These are phyloP conservation scores for Thysanoteuthis rhombus DNA, from an alignment of 2,888 invertebrate species.

Conservation along the genomic window DNA sequence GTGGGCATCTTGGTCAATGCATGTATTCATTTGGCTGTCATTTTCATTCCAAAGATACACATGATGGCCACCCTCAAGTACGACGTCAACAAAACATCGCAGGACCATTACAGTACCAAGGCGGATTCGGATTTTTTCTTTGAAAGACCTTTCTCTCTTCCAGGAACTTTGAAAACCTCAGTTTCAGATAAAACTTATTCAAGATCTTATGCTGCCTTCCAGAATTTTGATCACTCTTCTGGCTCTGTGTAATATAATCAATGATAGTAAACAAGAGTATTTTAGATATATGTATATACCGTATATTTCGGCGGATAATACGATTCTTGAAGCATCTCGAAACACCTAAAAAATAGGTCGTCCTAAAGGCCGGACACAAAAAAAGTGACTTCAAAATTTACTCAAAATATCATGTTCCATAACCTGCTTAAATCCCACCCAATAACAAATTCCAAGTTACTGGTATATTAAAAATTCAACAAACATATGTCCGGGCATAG, in stretches of 20 bases:
- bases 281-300: too few relatives aligned
- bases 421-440: too few relatives aligned
- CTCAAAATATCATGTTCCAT: too few relatives aligned
- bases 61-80: slow-evolving; percentile 55
- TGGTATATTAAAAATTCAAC: too few relatives aligned
- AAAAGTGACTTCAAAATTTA: too few relatives aligned
- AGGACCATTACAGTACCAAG: slow-evolving; percentile 49
- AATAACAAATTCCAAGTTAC: too few relatives aligned
- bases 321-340: too few relatives aligned
- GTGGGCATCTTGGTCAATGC: slow-evolving; percentile 87
- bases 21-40: slow-evolving; percentile 85
- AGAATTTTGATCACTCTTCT: slow-evolving; percentile 35
- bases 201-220: slow-evolving; percentile 51
- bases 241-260: not conserved
- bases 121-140: slow-evolving; percentile 57
- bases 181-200: slow-evolving; percentile 51
- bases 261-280: not conserved
- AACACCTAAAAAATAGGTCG: too few relatives aligned
- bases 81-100: slow-evolving; percentile 49
- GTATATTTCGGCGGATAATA: too few relatives aligned
- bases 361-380: too few relatives aligned
- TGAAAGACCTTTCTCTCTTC: slow-evolving; percentile 57
- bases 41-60: slow-evolving; percentile 87
- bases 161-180: slow-evolving; percentile 49
- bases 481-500: too few relatives aligned